Evolutionary conservation across 2,113 vertebrate genomes (phyloP).

Genomic region (Eira barbara): DNA sequence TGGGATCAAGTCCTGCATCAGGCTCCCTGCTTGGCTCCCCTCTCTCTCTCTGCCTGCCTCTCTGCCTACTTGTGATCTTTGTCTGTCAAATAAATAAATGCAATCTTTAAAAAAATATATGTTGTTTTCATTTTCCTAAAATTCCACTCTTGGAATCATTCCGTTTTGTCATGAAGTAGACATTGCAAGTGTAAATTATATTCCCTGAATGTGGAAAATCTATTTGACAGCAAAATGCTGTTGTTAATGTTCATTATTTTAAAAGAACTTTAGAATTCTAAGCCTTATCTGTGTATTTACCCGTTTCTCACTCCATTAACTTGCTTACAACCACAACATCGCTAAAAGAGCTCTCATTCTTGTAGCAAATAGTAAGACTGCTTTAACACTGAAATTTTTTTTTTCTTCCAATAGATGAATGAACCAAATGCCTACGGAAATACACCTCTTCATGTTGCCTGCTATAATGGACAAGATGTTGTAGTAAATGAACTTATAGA

Average conservation of each 20-base stretch:
- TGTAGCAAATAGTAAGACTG: neutral
- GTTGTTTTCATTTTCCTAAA: conserved; percentile 28
- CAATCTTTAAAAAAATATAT: too few relatives aligned
- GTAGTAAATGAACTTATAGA: conserved; percentile 98
- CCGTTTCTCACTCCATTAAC: conserved; percentile 16
- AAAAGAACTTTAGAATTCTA: neutral
- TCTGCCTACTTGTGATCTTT: too few relatives aligned
- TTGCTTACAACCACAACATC: neutral
- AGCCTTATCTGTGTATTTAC: neutral
- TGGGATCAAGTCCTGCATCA: too few relatives aligned
- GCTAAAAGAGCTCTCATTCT: neutral
- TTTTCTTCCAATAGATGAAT: conserved; percentile 88
- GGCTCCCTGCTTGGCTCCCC: too few relatives aligned
- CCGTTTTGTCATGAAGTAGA: neutral
- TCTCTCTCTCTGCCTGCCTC: too few relatives aligned
- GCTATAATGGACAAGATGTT: conserved; percentile 98
- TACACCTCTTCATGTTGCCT: conserved; percentile 97
- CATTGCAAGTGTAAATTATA: neutral
- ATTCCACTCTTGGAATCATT: conserved; percentile 22
- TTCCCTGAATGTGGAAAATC: neutral
- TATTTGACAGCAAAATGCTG: conserved; percentile 2
- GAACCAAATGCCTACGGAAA: conserved; percentile 97
- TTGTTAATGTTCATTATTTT: neutral
- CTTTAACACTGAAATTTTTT: neutral
- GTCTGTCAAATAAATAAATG: too few relatives aligned